A percentile compares a stretch with the other conserved stretches of the same genome.
Evolutionary conservation across 2,888 invertebrate species (phyloP).

Genomic region (Apocheima hispidaria): DNA sequence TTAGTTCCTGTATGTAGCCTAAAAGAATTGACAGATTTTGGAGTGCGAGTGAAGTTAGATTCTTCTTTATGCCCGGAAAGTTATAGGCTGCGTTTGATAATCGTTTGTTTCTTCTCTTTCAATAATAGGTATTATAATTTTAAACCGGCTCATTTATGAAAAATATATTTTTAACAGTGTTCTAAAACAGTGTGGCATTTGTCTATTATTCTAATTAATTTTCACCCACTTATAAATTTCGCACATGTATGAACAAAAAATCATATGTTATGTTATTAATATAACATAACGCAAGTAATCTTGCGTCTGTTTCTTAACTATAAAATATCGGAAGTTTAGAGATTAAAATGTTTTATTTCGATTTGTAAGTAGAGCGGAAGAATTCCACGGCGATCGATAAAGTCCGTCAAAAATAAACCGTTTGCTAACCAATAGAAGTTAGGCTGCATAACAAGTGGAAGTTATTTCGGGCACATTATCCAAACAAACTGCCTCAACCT

Average conservation of each 20-base stretch:
- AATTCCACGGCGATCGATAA: constrained; percentile 44
- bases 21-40: no score
- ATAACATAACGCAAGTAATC: no score
- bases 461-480: constrained; percentile 64
- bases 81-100: no score
- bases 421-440: constrained; percentile 55
- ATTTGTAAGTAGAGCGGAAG: constrained; percentile 31
- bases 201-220: constrained; percentile 14
- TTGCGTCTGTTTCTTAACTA: no score
- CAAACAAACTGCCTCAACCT: constrained; percentile 55
- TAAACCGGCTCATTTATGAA: no score
- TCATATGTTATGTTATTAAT: neutral
- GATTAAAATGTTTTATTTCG: constrained; percentile 5
- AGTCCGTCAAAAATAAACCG: constrained; percentile 58
- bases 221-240: constrained; percentile 19
- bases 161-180: no score
- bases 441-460: constrained; percentile 57
- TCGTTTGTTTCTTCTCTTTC: no score
- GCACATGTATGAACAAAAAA: constrained; percentile 9
- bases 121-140: no score
- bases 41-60: no score
- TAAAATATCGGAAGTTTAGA: neutral
- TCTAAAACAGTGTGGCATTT: constrained; percentile 29
- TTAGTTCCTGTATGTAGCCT: no score
- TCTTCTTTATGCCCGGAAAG: no score